Evolutionary conservation across 2,797 vertebrate species (phyloP).

Genomic region (Emys orbicularis): DNA sequence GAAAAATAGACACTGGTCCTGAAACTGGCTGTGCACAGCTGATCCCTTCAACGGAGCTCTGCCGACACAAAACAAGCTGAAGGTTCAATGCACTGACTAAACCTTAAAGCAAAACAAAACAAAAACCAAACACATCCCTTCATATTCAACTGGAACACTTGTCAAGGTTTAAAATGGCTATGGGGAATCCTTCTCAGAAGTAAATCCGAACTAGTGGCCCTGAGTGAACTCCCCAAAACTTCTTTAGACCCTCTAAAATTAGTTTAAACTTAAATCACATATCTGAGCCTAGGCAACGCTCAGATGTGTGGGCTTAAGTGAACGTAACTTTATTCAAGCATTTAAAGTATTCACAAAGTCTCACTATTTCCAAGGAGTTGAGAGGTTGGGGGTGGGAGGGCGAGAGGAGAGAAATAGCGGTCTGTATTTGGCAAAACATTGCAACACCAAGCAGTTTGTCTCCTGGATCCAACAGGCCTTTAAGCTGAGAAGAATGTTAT

Average conservation of each 20-base stretch:
- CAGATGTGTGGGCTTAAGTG: neutral
- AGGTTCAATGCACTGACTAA: neutral
- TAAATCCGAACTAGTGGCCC: neutral
- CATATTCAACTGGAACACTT: neutral
- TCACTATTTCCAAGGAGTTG: neutral
- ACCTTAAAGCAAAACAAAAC: neutral
- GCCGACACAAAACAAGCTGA: neutral
- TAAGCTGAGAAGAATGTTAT: neutral
- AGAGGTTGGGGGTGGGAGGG: neutral
- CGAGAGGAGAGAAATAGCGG: neutral
- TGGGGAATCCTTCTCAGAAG: neutral
- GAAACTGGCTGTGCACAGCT: neutral
- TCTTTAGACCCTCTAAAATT: conserved; percentile 2
- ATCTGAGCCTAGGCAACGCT: neutral
- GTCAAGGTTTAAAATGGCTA: neutral
- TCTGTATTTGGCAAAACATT: neutral
- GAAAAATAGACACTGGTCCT: neutral
- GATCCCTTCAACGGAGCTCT: neutral
- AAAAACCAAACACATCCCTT: neutral
- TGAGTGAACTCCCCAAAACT: conserved; percentile 7
- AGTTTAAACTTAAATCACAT: neutral
- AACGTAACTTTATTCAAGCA: neutral
- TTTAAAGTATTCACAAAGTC: neutral
- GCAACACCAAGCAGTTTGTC: neutral
- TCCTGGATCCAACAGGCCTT: neutral